A percentile compares a stretch with the other conserved stretches of the same genome.
These are phyloP conservation scores for Oxycera nigricornis DNA, from an alignment of 2,888 invertebrate species.

Conservation along the genomic window DNA sequence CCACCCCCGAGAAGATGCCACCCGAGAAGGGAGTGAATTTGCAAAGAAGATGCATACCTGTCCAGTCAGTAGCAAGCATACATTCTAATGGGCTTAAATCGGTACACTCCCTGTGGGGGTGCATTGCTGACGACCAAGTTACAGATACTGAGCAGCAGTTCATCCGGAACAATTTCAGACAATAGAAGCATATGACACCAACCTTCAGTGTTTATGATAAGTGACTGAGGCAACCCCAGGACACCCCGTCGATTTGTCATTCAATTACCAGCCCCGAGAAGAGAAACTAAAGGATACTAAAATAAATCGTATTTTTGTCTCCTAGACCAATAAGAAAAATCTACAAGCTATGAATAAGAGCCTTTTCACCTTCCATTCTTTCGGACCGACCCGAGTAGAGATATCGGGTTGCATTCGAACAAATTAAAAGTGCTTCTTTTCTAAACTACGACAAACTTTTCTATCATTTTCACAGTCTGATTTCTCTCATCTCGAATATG, in stretches of 20 bases:
- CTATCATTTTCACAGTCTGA: slow-evolving; percentile 3
- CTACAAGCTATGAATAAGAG: too few relatives aligned
- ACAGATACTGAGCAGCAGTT: background rate
- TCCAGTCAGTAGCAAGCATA: slow-evolving; percentile 23
- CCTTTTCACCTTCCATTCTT: too few relatives aligned
- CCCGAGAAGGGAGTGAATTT: background rate
- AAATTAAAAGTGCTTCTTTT: too few relatives aligned
- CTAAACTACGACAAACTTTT: background rate
- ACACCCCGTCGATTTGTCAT: background rate
- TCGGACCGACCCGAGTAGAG: too few relatives aligned
- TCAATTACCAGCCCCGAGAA: too few relatives aligned
- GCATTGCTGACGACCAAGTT: background rate
- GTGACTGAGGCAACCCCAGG: too few relatives aligned
- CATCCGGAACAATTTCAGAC: background rate
- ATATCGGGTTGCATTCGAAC: too few relatives aligned
- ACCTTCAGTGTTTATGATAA: background rate
- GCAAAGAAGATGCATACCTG: background rate
- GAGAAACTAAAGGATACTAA: too few relatives aligned
- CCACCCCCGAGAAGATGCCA: background rate
- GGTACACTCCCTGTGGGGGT: background rate
- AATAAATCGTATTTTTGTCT: too few relatives aligned
- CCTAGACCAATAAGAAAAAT: too few relatives aligned
- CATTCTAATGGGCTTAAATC: slow-evolving; percentile 12
- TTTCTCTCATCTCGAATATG: background rate
- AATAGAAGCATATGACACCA: background rate